Base-by-base conservation (phyloP, 2,113 vertebrate species). In the Petroica traversi region DNA sequence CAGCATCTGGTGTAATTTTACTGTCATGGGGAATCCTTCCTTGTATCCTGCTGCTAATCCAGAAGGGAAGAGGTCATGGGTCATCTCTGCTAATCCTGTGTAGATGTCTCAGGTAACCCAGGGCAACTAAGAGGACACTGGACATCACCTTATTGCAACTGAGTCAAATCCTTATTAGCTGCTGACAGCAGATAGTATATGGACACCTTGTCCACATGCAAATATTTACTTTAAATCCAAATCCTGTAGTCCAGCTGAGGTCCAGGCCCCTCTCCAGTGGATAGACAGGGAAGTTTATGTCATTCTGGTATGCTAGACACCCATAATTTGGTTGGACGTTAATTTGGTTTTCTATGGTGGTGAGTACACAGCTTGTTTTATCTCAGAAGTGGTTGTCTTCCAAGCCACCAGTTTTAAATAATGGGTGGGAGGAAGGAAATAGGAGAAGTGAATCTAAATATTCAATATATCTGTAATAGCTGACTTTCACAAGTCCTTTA, bases 401-500 rank as follows among this genome's bases (percentile, higher is more conserved):
- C 41, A 79, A 79, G 43, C 4, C 31, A 58, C 54, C 25, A 61
- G 5, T 75, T 64, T 63, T 79, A 79, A 85, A 73, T 66, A 88
- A 88, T 67, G 22, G 17, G 28, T 72, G 48, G 61, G 80, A 83
- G 43, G 51, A 91, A 82, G 19, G 20, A 76, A 91, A 89, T 26
- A 74, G 46, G 69, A 94, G 89, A 82, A 96, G 75, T 38, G 79
- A 23, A 87, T 87, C 59, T 91, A 93, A 90, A 88, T 93, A 54
- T 66, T 83, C 92, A 94, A 79, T 91, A 64, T 86, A 72, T 85
- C 61, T 94, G 97, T 93, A 94, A 95, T 48, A 95, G 79, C 46
- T 98, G 97, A 98, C 98, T 97, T 98, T 98, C 97, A 97, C 69
- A 92, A 92, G 95, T 97, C 96, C 94, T 98, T 97, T 96, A 72